phyloP scores from a whole-genome alignment of 2,113 vertebrate species.

The Calypte anna region DNA sequence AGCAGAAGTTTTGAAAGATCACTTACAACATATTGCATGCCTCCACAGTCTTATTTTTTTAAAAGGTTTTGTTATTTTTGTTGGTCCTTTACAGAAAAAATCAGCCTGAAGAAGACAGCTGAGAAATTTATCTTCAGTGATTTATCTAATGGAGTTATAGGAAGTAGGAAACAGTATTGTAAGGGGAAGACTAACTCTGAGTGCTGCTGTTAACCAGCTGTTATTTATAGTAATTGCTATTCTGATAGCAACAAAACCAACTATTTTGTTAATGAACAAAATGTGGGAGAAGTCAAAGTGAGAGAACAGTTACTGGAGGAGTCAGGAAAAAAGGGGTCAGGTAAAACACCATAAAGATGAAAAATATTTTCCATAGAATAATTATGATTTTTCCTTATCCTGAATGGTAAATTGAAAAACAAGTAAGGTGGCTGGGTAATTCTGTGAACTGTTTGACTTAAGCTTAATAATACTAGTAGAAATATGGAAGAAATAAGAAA shows the following conservation, averaged over 20 bases:
- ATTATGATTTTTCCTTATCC: neutral
- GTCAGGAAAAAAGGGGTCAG: neutral
- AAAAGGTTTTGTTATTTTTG: neutral
- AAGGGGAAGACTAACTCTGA: neutral
- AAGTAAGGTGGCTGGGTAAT: neutral
- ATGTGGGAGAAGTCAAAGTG: neutral
- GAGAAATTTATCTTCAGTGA: neutral
- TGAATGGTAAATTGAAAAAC: neutral
- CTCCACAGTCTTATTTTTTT: neutral
- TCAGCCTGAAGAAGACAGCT: neutral
- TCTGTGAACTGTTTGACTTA: neutral
- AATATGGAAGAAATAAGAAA: slow-evolving; percentile 22
- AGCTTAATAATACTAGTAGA: slow-evolving; percentile 1
- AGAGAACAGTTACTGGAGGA: neutral
- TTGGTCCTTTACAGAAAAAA: neutral
- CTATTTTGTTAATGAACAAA: neutral
- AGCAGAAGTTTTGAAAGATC: neutral
- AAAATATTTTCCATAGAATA: neutral
- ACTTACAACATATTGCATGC: neutral
- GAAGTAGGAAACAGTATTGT: neutral
- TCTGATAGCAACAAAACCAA: neutral
- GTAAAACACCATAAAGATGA: neutral
- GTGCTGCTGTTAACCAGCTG: neutral
- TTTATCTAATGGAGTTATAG: neutral
- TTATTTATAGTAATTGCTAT: neutral